Evolutionary conservation across 2,888 invertebrate species (phyloP).

Genomic region (Cinara cedri): DNA sequence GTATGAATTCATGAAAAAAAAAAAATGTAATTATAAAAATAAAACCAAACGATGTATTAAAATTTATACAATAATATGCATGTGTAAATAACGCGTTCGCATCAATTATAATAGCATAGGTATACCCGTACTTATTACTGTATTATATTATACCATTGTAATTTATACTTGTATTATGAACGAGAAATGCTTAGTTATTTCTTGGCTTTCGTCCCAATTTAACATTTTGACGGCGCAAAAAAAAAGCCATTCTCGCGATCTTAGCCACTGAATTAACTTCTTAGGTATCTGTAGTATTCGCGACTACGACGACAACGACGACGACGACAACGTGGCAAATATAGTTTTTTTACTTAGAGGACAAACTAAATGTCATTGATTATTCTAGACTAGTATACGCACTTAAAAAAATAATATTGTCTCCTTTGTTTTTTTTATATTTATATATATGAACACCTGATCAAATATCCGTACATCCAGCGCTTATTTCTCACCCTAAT

Average conservation of each 20-base stretch:
- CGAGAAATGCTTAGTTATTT: slow-evolving; percentile 1
- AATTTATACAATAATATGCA: too few species aligned
- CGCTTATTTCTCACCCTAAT: too few species aligned
- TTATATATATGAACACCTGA: too few species aligned
- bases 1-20: too few species aligned
- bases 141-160: too few species aligned
- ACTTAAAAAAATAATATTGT: background rate
- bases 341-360: slow-evolving; percentile 1
- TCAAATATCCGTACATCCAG: too few species aligned
- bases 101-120: background rate
- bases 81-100: too few species aligned
- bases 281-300: slow-evolving; percentile 24
- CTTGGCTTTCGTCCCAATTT: slow-evolving; percentile 22
- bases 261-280: slow-evolving; percentile 3
- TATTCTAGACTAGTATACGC: background rate
- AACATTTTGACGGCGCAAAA: background rate
- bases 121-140: background rate
- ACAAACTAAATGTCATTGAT: slow-evolving; percentile 12
- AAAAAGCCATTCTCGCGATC: slow-evolving; percentile 22
- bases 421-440: background rate
- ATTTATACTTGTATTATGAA: slow-evolving; percentile 22
- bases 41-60: too few species aligned
- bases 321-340: background rate
- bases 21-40: too few species aligned
- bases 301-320: background rate